Conservation (phyloP, 23 tunicate genomes). For the Phallusia fumigata region DNA sequence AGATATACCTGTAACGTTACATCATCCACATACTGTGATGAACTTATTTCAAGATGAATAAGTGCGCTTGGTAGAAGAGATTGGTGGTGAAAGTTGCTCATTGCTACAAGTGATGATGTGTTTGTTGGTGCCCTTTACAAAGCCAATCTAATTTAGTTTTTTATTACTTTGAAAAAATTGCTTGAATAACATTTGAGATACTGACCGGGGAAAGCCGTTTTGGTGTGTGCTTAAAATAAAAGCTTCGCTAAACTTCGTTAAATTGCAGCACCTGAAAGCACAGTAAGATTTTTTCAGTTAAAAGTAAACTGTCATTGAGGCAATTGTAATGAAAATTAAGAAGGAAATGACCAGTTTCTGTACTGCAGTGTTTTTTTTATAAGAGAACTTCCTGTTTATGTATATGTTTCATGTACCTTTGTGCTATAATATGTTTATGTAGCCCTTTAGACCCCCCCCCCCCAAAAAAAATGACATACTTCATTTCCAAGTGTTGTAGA, state of each 20-base stretch:
- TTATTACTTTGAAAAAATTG: too few species aligned
- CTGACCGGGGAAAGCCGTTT: neutral
- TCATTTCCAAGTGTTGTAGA: slow-evolving; percentile 20
- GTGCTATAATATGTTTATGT: too few species aligned
- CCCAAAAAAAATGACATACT: slow-evolving; percentile 11
- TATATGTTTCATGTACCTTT: too few species aligned
- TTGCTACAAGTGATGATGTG: neutral
- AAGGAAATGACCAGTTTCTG: too few species aligned
- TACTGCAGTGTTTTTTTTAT: too few species aligned
- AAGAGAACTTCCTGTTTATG: too few species aligned
- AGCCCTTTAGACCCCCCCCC: neutral
- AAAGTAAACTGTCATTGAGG: too few species aligned
- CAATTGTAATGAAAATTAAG: too few species aligned
- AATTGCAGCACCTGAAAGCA: slow-evolving; percentile 41
- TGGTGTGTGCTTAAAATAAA: slow-evolving; percentile 9
- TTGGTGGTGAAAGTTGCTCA: neutral
- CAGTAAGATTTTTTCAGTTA: too few species aligned
- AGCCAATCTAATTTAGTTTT: too few species aligned
- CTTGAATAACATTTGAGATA: neutral
- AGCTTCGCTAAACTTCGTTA: slow-evolving; percentile 35
- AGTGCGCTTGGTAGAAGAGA: slow-evolving; percentile 15
- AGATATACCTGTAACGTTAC: slow-evolving; percentile 33
- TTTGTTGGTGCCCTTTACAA: neutral
- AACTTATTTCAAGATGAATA: slow-evolving; percentile 38
- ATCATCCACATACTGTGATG: slow-evolving; percentile 59